A percentile compares a stretch with the other conserved stretches of the same genome.
Evolutionary conservation across 2,113 vertebrate genomes (phyloP).

Genomic region (Brienomyrus brachyistius): DNA sequence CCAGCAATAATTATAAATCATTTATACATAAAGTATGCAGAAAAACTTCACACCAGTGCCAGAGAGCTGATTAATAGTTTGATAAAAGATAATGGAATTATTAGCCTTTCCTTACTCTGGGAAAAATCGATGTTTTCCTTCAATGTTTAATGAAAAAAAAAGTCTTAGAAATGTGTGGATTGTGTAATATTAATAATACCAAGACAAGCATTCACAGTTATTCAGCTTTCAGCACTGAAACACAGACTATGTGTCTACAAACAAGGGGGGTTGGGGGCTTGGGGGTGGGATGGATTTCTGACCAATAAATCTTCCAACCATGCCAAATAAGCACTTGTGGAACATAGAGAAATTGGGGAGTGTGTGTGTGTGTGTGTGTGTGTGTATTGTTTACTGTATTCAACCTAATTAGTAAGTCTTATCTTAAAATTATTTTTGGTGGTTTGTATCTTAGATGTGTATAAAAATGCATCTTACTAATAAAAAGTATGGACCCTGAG

Average conservation of each 20-base stretch:
- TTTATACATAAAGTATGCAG: neutral
- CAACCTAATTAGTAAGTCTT: neutral
- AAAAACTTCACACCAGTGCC: neutral
- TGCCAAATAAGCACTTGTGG: neutral
- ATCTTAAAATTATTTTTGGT: neutral
- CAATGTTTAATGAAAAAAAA: neutral
- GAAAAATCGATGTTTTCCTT: neutral
- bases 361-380: too few relatives aligned
- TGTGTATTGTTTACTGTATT: neutral
- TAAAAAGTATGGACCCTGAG: neutral
- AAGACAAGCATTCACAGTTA: neutral
- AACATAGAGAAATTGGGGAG: neutral
- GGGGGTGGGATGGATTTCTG: neutral
- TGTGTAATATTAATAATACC: neutral
- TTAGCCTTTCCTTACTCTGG: neutral
- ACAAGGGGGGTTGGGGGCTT: neutral
- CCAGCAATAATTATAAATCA: constrained; percentile 16
- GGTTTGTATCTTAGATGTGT: neutral
- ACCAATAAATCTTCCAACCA: neutral
- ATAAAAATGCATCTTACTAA: neutral
- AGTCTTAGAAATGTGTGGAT: neutral
- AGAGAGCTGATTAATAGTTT: neutral
- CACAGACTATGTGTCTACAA: neutral
- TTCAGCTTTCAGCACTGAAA: neutral
- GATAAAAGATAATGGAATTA: neutral